Percentiles rank a stretch among this genome's conserved stretches.
These are phyloP conservation scores for Myotis davidii DNA, from an alignment of 2,113 vertebrate species.

Conservation along the genomic window DNA sequence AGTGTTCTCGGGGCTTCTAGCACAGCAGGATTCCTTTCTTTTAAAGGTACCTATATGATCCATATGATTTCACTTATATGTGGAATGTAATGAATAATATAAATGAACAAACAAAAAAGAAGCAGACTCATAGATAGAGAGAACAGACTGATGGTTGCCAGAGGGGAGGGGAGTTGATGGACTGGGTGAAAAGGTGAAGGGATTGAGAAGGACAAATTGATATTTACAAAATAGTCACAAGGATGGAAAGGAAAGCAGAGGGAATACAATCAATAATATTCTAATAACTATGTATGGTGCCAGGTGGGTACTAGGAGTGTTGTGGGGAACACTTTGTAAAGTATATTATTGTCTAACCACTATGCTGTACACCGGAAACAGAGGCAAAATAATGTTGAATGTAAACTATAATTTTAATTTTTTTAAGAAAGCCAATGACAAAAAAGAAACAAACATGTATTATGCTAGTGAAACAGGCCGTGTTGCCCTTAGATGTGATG, in stretches of 20 bases:
- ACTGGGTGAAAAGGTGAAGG: not conserved
- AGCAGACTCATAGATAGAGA: not conserved
- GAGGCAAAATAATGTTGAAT: not conserved
- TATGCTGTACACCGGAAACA: not conserved
- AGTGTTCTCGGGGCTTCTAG: not conserved
- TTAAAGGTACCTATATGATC: not conserved
- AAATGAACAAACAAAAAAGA: not conserved
- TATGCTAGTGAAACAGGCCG: not conserved
- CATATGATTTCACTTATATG: not conserved
- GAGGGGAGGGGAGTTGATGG: not conserved
- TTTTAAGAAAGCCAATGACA: not conserved
- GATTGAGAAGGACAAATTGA: not conserved
- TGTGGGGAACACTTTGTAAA: not conserved
- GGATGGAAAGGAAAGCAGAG: not conserved
- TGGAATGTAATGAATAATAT: not conserved
- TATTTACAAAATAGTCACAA: not conserved
- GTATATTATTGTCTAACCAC: not conserved
- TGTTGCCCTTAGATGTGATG: not conserved
- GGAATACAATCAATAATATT: not conserved
- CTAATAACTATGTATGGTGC: not conserved
- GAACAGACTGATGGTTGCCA: not conserved
- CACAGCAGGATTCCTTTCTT: not conserved
- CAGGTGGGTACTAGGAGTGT: not conserved
- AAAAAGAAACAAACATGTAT: not conserved
- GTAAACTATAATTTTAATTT: not conserved